Evolutionary conservation across 2,888 invertebrate species (phyloP).

Genomic region (Opisthograptis luteolata): DNA sequence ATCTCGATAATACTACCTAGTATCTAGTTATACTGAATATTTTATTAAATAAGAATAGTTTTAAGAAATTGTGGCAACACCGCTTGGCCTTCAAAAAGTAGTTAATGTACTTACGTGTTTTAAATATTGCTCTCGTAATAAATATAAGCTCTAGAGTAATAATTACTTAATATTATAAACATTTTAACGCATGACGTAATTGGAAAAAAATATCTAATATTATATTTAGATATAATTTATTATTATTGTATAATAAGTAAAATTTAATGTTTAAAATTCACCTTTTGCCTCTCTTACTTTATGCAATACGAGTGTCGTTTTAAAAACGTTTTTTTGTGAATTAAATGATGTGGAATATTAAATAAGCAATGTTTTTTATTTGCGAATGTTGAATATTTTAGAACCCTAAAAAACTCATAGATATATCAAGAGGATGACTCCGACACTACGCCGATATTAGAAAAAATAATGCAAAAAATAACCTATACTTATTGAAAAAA

Average conservation of each 20-base stretch:
- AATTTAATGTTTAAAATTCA: slow-evolving; percentile 70
- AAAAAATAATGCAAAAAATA: no score
- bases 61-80: slow-evolving; percentile 77
- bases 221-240: no score
- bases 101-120: slow-evolving; percentile 70
- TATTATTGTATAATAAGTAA: no score
- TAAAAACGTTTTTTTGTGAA: slow-evolving; percentile 80
- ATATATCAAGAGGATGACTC: no score
- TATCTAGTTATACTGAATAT: slow-evolving; percentile 1
- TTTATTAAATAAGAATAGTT: slow-evolving; percentile 20
- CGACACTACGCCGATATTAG: no score
- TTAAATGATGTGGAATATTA: slow-evolving; percentile 75
- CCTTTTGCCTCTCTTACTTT: slow-evolving; percentile 76
- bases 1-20: slow-evolving; percentile 49
- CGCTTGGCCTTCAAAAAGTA: slow-evolving; percentile 82
- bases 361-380: slow-evolving; percentile 54
- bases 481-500: no score
- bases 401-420: no score
- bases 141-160: slow-evolving; percentile 47
- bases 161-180: slow-evolving; percentile 43
- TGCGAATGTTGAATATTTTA: no score
- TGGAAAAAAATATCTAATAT: slow-evolving; percentile 51
- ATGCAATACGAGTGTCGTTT: slow-evolving; percentile 83
- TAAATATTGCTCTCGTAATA: slow-evolving; percentile 54
- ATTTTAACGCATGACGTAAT: slow-evolving; percentile 55